phyloP scores from a whole-genome alignment of 2,113 vertebrate genomes.

The Corvus cornix region DNA sequence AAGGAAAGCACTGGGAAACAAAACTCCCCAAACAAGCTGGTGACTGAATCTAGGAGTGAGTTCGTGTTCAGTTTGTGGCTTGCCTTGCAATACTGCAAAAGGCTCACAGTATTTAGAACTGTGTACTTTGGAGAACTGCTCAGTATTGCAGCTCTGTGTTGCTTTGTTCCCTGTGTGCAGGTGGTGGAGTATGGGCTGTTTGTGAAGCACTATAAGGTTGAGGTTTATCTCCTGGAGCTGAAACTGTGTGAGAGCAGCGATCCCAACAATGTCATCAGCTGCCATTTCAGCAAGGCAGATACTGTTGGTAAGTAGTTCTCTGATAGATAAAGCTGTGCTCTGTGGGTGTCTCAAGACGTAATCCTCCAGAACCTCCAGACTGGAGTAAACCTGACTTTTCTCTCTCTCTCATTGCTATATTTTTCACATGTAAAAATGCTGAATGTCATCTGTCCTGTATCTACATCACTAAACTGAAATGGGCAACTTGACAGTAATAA shows the following conservation, averaged over 20 bases:
- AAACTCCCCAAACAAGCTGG: background rate
- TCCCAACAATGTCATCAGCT: conserved; percentile 84
- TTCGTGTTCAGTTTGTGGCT: background rate
- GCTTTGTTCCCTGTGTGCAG: conserved; percentile 61
- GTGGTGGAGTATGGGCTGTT: conserved; percentile 97
- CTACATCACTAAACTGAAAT: background rate
- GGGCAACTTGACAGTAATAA: background rate
- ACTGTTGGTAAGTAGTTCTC: conserved; percentile 84
- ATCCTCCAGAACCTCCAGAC: background rate
- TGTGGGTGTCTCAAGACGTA: background rate
- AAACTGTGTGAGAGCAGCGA: conserved; percentile 92
- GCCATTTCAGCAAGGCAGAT: conserved; percentile 96
- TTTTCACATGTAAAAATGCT: background rate
- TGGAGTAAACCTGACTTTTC: background rate
- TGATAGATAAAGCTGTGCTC: background rate
- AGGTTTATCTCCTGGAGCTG: conserved; percentile 94
- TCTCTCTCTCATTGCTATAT: background rate
- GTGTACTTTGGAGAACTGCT: background rate
- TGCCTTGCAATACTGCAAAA: background rate
- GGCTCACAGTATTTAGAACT: background rate
- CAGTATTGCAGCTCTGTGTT: background rate
- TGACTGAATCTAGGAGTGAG: background rate
- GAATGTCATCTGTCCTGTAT: background rate
- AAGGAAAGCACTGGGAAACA: background rate
- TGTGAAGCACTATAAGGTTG: conserved; percentile 97